Base-by-base conservation (phyloP, 2,888 invertebrate species). In the Scaptomyza parva region DNA sequence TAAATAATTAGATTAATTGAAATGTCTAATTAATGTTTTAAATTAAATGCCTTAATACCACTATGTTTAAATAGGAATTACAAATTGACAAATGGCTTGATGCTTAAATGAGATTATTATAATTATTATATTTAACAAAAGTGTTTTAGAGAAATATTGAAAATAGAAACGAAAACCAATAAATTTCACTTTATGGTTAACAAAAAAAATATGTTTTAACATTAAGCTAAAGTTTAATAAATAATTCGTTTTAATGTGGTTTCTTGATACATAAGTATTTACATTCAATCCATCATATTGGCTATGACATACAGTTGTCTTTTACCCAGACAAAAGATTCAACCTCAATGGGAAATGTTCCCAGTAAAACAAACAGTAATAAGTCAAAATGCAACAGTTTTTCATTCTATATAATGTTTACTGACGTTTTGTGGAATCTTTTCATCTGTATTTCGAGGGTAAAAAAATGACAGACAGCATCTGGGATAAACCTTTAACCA, bases 401-500 rank as follows among this genome's bases (percentile, higher is more conserved):
- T n/a, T 7, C 8, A n/a, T 9, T 7, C 17, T 11, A 18, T 35
- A 40, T 50, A 14, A 26, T 35, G 30, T 61, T 63, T 63, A 45
- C 30, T 37, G 52, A 18, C 47, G 41, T 47, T 33, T 12, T 58
- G 3, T 24, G 26, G 24, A 20, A 18, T 14, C 26, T 35, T 44
- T 17, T 35, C 33, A 45, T 40, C 37, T 37, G 35, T 43, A 58
- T 39, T 35, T 45, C 0, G 18, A 33, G 33, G 44, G 57, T 43
- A 47, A 17, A 41, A 20, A 40, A n/a, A 43, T 67, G 53, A 54
- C 57, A 62, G 44, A 40, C 44, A 28, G 61, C 35, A 54, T 39
- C 53, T 60, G 59, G 41, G 62, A 17, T 43, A 58, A 51, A 55
- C 66, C 78, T 84, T 60, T 81, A 82, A 84, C 85, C 81, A 84